A percentile compares a stretch with the other conserved stretches of the same genome.
Evolutionary conservation across 2,797 vertebrate genomes (phyloP).

Genomic region (Gymnothorax javanicus): DNA sequence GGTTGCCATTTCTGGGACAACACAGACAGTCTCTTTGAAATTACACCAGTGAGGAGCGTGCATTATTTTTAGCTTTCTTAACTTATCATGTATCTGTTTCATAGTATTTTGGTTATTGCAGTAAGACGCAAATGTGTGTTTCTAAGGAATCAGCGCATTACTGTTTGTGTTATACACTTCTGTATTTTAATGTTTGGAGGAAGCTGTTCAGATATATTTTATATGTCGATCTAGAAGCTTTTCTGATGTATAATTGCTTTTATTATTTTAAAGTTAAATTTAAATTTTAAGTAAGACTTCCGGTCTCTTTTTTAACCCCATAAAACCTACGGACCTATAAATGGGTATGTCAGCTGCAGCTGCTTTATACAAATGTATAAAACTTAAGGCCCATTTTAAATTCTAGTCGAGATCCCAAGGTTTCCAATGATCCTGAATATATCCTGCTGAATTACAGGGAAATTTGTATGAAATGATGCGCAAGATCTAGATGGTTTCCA

Average conservation of each 20-base stretch:
- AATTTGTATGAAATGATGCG: too few species aligned
- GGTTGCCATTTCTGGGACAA: slow-evolving; percentile 29
- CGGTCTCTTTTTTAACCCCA: slow-evolving; percentile 36
- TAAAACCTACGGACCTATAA: too few species aligned
- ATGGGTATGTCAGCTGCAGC: too few species aligned
- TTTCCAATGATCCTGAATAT: too few species aligned
- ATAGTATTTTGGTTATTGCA: background rate
- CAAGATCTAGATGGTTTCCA: too few species aligned
- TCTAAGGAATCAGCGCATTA: background rate
- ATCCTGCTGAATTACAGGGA: too few species aligned
- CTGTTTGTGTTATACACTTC: background rate
- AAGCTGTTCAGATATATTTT: background rate
- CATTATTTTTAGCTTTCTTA: background rate
- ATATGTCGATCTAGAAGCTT: background rate
- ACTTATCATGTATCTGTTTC: background rate
- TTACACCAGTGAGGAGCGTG: background rate
- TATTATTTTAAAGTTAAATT: slow-evolving; percentile 55
- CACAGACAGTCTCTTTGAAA: background rate
- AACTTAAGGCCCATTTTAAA: too few species aligned
- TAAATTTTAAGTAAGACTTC: slow-evolving; percentile 44
- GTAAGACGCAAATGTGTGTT: background rate
- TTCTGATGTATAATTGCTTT: slow-evolving; percentile 49
- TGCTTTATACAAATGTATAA: too few species aligned
- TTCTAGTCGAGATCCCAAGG: too few species aligned
- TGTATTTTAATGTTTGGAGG: slow-evolving; percentile 16